Evolutionary conservation across 2,113 vertebrate genomes (phyloP).

Genomic region (Amblyornis subalaris): DNA sequence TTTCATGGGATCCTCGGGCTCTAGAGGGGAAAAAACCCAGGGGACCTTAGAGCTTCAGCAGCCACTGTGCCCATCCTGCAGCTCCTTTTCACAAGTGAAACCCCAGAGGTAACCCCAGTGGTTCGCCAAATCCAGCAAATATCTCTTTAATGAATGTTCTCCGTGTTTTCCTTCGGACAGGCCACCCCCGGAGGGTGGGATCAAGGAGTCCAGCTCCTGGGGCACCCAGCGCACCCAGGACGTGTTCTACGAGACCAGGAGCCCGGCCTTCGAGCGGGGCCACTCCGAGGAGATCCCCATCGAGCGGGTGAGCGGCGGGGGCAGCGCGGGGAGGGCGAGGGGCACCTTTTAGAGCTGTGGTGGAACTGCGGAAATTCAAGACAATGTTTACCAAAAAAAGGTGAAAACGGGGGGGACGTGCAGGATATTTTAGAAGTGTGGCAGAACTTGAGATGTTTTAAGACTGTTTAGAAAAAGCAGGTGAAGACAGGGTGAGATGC

Average conservation of each 20-base stretch:
- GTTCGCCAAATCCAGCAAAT: background rate
- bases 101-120: background rate
- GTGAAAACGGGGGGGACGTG: background rate
- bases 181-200: slow-evolving; percentile 73
- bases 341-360: background rate
- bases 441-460: background rate
- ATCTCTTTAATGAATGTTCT: background rate
- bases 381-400: background rate
- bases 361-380: background rate
- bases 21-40: background rate
- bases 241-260: slow-evolving; percentile 65
- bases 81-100: background rate
- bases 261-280: slow-evolving; percentile 74
- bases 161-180: slow-evolving; percentile 36
- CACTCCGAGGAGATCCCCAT: slow-evolving; percentile 82
- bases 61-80: background rate
- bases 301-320: slow-evolving; percentile 41
- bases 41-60: background rate
- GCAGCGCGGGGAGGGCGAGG: background rate
- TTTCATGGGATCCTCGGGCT: background rate
- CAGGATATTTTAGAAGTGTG: background rate
- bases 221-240: slow-evolving; percentile 82
- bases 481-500: background rate
- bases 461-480: background rate
- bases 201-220: slow-evolving; percentile 84